Conservation (phyloP, 1,140 invertebrate species). For the Papilio aristodemus region DNA sequence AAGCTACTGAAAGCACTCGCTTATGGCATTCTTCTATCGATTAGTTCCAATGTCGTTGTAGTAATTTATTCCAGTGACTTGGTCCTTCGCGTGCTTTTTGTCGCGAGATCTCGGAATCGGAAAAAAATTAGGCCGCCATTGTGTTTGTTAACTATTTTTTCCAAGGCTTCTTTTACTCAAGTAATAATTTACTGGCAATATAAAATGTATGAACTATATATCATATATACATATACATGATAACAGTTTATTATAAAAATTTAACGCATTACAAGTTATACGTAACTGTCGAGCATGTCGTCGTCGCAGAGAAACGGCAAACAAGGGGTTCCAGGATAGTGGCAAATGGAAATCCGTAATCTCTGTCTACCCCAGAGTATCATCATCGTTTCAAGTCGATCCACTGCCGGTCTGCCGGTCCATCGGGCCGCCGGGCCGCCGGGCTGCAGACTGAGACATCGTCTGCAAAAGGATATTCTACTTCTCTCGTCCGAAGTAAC, state of each 20-base stretch:
- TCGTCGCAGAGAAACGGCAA: no score
- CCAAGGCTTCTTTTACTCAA: not conserved
- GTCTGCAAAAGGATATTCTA: no score
- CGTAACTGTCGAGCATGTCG: not conserved
- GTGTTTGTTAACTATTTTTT: slow-evolving; percentile 16
- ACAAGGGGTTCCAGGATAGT: no score
- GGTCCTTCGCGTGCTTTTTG: slow-evolving; percentile 41
- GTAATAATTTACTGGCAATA: not conserved
- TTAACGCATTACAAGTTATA: no score
- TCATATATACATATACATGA: not conserved
- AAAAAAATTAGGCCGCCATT: slow-evolving; percentile 29
- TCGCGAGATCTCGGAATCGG: slow-evolving; percentile 29
- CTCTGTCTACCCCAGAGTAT: no score
- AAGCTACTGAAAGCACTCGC: slow-evolving; percentile 64
- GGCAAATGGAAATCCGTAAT: no score
- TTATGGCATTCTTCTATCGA: slow-evolving; percentile 52
- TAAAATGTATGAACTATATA: no score
- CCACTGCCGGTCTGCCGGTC: no score
- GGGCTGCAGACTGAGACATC: no score
- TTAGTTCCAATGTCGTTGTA: slow-evolving; percentile 47
- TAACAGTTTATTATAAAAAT: not conserved
- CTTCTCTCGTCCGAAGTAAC: no score
- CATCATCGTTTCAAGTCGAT: no score
- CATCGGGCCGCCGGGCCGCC: no score
- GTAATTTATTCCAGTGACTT: slow-evolving; percentile 38